These are phyloP conservation scores for Drosophila mayri DNA, from an alignment of 1,140 invertebrate species.

Conservation along the genomic window DNA sequence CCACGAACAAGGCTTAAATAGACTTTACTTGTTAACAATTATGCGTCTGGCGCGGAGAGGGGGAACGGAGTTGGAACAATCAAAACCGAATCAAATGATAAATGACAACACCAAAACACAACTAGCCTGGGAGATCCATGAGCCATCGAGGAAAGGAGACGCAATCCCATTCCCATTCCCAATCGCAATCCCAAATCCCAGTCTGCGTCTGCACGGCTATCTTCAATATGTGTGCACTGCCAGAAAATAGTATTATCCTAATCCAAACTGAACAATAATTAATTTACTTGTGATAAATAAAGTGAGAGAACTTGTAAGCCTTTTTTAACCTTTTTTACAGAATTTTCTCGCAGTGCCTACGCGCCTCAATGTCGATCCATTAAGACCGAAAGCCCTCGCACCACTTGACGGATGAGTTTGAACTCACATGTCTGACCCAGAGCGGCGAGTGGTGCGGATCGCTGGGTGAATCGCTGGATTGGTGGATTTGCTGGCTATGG, in stretches of 20 bases:
- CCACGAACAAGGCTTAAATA: constrained; percentile 80
- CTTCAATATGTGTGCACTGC: constrained; percentile 39
- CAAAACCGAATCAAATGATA: constrained; percentile 83
- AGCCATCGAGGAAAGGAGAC: constrained; percentile 20
- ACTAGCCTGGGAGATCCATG: constrained; percentile 66
- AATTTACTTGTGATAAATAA: neutral
- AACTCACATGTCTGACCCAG: constrained; percentile 83
- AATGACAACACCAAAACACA: constrained; percentile 83
- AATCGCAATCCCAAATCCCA: constrained; percentile 42
- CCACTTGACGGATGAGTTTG: constrained; percentile 84
- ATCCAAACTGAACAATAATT: neutral
- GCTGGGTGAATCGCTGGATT: constrained; percentile 30
- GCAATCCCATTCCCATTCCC: constrained; percentile 28
- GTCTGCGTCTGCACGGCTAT: constrained; percentile 30
- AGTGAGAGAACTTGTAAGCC: neutral
- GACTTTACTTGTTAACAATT: constrained; percentile 83
- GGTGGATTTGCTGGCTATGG: constrained; percentile 12
- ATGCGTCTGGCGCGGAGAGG: constrained; percentile 36
- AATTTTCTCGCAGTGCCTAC: constrained; percentile 28
- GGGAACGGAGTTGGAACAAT: constrained; percentile 45
- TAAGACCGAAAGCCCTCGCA: constrained; percentile 71
- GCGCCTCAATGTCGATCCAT: constrained; percentile 74
- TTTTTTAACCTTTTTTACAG: neutral
- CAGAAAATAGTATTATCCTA: neutral
- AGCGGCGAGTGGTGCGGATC: constrained; percentile 45